Evolutionary conservation across 1,140 invertebrate genomes (phyloP).

Genomic region (Euura lappo): DNA sequence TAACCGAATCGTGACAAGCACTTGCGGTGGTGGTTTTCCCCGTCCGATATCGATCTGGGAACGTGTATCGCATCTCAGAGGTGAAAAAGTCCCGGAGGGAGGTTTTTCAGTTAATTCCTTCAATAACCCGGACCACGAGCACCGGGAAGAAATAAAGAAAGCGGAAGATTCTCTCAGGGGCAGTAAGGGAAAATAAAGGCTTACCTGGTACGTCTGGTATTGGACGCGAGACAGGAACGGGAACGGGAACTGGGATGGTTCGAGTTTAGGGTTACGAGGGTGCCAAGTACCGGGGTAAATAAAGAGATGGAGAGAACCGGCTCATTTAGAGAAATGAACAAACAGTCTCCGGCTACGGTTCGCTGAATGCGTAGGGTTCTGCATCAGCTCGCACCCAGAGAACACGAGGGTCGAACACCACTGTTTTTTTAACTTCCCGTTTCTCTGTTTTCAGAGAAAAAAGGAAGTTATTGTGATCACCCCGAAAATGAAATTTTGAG

Average conservation of each 20-base stretch:
- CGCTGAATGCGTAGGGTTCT: neutral
- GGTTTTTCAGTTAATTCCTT: no score
- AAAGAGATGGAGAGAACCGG: conserved; percentile 24
- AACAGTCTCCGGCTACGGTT: conserved; percentile 15
- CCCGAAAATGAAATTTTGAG: no score
- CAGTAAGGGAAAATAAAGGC: conserved; percentile 1
- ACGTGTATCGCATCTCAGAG: no score
- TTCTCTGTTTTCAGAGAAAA: no score
- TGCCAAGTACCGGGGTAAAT: conserved; percentile 27
- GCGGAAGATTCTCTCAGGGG: neutral
- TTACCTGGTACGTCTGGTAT: neutral
- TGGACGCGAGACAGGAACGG: neutral
- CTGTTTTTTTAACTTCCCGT: no score
- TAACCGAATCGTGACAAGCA: conserved; percentile 2
- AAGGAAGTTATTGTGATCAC: no score
- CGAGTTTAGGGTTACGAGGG: neutral
- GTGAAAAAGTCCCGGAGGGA: no score
- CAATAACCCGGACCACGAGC: no score
- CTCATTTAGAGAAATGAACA: conserved; percentile 35
- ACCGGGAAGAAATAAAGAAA: neutral
- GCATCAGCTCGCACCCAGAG: neutral
- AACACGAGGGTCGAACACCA: neutral
- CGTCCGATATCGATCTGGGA: no score
- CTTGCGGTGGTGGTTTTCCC: neutral
- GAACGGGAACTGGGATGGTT: conserved; percentile 1